These are phyloP conservation scores for Tinea trinotella DNA, from an alignment of 2,888 invertebrate genomes.

Conservation along the genomic window DNA sequence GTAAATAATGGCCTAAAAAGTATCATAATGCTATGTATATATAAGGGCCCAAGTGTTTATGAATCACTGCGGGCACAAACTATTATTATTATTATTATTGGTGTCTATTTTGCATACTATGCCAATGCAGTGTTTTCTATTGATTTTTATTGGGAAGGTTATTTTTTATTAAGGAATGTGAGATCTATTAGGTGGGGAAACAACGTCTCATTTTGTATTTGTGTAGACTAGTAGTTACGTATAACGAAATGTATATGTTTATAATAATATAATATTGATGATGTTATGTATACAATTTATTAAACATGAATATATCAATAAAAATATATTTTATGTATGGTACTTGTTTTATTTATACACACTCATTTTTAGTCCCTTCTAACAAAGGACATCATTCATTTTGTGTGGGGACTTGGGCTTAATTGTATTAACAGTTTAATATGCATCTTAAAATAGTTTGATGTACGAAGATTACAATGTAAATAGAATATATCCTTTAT, in stretches of 20 bases:
- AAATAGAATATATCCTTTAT: too few relatives aligned
- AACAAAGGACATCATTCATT: too few relatives aligned
- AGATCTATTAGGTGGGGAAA: constrained; percentile 43
- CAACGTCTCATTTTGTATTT: constrained; percentile 72
- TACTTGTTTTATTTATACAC: background rate
- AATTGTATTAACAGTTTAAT: too few relatives aligned
- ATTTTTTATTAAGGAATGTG: constrained; percentile 50
- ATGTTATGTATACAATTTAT: constrained; percentile 74
- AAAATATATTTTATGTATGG: constrained; percentile 73
- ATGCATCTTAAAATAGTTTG: too few relatives aligned
- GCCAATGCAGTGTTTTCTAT: background rate
- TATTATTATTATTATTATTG: too few relatives aligned
- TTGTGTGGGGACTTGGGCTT: too few relatives aligned
- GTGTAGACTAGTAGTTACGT: constrained; percentile 59
- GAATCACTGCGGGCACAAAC: background rate
- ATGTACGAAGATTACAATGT: too few relatives aligned
- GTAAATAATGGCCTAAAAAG: constrained; percentile 70
- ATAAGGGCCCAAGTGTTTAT: background rate
- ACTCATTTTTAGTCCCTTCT: background rate
- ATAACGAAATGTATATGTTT: constrained; percentile 73
- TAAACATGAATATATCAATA: constrained; percentile 73
- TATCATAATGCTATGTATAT: constrained; percentile 10
- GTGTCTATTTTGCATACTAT: background rate
- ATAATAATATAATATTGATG: constrained; percentile 70
- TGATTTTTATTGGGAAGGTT: background rate